phyloP scores from a whole-genome alignment of 1,140 invertebrate species.

The Drosophila kurseongensis region DNA sequence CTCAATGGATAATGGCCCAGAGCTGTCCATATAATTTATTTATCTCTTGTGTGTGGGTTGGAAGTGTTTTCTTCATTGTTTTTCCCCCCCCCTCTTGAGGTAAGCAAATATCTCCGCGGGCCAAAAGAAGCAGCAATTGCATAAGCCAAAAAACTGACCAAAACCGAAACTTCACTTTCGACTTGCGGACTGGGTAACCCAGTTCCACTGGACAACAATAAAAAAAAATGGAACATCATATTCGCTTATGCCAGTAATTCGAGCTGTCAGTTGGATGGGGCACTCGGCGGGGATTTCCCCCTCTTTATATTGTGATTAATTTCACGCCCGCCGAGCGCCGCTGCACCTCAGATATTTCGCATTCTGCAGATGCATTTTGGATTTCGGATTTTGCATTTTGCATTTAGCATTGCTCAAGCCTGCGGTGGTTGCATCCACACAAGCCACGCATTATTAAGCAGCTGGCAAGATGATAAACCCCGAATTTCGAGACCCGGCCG shows the following conservation, averaged over 20 bases:
- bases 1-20: constrained; percentile 61
- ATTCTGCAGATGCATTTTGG: constrained; percentile 67
- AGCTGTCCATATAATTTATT: constrained; percentile 65
- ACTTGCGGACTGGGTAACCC: constrained; percentile 67
- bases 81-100: constrained; percentile 7
- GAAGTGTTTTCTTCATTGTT: constrained; percentile 58
- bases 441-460: constrained; percentile 77
- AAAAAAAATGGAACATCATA: constrained; percentile 69
- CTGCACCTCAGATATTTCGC: constrained; percentile 48
- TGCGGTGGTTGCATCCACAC: constrained; percentile 43
- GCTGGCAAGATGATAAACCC: constrained; percentile 56
- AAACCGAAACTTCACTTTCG: constrained; percentile 67
- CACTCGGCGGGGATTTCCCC: constrained; percentile 8
- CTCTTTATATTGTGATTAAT: constrained; percentile 59
- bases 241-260: constrained; percentile 62
- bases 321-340: constrained; percentile 69
- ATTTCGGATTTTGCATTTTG: constrained; percentile 52
- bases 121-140: constrained; percentile 54
- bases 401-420: constrained; percentile 30
- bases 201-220: constrained; percentile 55
- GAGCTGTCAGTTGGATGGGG: constrained; percentile 54
- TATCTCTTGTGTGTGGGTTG: constrained; percentile 57
- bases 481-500: constrained; percentile 49
- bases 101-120: constrained; percentile 36
- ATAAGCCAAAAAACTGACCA: constrained; percentile 55